Conservation (phyloP, 2,888 invertebrate genomes). For the Prosopocoilus inquinatus region DNA sequence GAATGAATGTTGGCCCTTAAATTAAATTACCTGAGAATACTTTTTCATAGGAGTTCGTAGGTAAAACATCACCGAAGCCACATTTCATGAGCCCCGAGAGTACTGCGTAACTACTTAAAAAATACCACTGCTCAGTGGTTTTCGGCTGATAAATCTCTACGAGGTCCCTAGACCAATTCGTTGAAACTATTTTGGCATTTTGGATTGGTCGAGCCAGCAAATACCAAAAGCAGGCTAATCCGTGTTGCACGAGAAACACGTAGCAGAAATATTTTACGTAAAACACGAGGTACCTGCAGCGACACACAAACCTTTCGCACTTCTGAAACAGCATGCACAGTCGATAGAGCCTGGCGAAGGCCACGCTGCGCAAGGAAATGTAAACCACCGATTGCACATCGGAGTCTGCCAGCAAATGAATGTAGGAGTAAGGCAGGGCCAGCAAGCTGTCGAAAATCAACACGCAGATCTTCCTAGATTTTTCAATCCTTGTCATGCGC, state of each 20-base stretch:
- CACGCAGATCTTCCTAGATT: constrained; percentile 1
- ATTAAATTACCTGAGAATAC: constrained; percentile 19
- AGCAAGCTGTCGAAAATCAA: constrained; percentile 7
- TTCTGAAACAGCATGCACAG: constrained; percentile 4
- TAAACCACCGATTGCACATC: background rate
- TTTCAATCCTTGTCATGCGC: background rate
- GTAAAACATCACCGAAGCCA: constrained; percentile 16
- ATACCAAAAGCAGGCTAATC: constrained; percentile 6
- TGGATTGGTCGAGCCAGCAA: background rate
- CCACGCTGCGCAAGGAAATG: constrained; percentile 6
- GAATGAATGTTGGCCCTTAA: background rate
- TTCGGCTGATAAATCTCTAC: constrained; percentile 3
- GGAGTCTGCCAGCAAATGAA: background rate
- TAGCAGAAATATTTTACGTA: constrained; percentile 11
- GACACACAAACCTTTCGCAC: constrained; percentile 4
- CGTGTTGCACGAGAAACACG: constrained; percentile 8
- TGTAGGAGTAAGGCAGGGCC: constrained; percentile 8
- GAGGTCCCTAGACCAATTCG: constrained; percentile 6
- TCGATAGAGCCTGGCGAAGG: constrained; percentile 14
- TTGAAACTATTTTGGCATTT: background rate
- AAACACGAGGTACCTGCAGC: constrained; percentile 9
- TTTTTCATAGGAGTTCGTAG: constrained; percentile 12
- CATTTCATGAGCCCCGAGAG: constrained; percentile 9
- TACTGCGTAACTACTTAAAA: constrained; percentile 9
- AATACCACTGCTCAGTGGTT: constrained; percentile 5